Evolutionary conservation across 2,888 invertebrate species (phyloP).

Genomic region (Drosophila neoperkinsi): DNA sequence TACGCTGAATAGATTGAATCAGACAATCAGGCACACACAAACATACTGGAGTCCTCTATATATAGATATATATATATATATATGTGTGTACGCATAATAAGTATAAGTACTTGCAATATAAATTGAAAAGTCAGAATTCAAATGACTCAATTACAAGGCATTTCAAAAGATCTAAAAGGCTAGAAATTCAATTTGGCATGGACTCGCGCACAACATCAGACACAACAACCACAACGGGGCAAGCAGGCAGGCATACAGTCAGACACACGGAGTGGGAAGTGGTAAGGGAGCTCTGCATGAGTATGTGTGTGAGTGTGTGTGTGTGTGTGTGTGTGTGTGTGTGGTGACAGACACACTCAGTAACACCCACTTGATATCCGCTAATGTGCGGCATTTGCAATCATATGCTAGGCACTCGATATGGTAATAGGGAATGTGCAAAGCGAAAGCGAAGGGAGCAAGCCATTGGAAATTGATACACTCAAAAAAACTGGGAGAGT

Average conservation of each 20-base stretch:
- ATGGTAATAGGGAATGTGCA: conserved; percentile 41
- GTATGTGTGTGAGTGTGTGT: background rate
- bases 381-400: conserved; percentile 81
- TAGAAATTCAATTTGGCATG: conserved; percentile 80
- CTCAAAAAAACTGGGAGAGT: background rate
- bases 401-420: conserved; percentile 73
- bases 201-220: conserved; percentile 56
- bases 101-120: conserved; percentile 48
- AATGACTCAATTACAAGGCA: conserved; percentile 78
- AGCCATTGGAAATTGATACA: background rate
- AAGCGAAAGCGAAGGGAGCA: background rate
- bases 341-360: conserved; percentile 67
- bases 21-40: conserved; percentile 26
- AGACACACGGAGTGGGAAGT: background rate
- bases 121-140: conserved; percentile 78
- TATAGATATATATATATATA: background rate
- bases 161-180: conserved; percentile 79
- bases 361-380: conserved; percentile 81
- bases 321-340: background rate
- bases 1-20: conserved; percentile 67
- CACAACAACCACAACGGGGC: conserved; percentile 20
- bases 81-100: background rate
- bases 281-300: conserved; percentile 1
- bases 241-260: conserved; percentile 14
- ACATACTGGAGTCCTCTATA: background rate